A percentile compares a stretch with the other conserved stretches of the same genome.
Conservation (phyloP, 2,888 invertebrate genomes). For the Microctonus aethiopoides region DNA sequence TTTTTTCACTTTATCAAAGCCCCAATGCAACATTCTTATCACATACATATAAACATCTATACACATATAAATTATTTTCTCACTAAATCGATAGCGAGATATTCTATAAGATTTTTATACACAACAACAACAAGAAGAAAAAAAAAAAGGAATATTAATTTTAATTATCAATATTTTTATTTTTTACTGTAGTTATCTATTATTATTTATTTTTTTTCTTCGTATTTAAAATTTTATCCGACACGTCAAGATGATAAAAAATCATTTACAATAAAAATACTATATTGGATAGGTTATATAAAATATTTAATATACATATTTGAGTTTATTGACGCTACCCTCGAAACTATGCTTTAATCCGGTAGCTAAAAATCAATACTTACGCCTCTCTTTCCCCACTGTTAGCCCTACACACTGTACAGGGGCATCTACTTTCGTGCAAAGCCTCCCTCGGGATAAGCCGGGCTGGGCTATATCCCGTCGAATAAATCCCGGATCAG, state of each 20-base stretch:
- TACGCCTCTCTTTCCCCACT: conserved; percentile 44
- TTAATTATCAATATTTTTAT: too few species aligned
- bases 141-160: too few species aligned
- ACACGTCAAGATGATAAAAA: neutral
- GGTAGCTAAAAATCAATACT: conserved; percentile 66
- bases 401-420: neutral
- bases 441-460: conserved; percentile 66
- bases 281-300: conserved; percentile 23
- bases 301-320: conserved; percentile 27
- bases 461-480: conserved; percentile 61
- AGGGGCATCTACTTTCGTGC: conserved; percentile 40
- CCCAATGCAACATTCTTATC: conserved; percentile 24
- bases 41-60: neutral
- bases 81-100: neutral
- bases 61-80: neutral
- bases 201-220: neutral
- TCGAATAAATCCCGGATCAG: conserved; percentile 68
- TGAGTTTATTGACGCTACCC: conserved; percentile 38
- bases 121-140: too few species aligned
- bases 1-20: conserved; percentile 62
- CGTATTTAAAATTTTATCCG: neutral
- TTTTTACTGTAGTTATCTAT: neutral
- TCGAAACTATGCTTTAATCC: conserved; percentile 64
- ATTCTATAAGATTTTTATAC: neutral
- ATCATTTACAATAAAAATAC: conserved; percentile 3